phyloP scores from a whole-genome alignment of 1,140 invertebrate species.

The Eurytemora carolleeae region DNA sequence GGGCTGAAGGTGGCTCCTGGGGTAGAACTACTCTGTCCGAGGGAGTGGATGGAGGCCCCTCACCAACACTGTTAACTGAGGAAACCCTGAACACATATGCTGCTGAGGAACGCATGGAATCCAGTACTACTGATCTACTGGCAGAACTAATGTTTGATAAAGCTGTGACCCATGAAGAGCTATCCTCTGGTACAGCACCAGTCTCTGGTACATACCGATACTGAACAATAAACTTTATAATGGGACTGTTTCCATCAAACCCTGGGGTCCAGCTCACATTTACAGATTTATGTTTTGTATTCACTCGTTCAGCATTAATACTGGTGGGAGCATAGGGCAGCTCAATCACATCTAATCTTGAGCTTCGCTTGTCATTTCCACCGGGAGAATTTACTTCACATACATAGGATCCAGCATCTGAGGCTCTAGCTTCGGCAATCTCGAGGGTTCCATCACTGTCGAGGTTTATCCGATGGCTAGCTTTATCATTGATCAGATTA shows the following conservation, averaged over 20 bases:
- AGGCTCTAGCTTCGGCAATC: slow-evolving; percentile 28
- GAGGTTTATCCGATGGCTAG: slow-evolving; percentile 22
- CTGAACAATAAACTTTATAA: slow-evolving; percentile 79
- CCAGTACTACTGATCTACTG: slow-evolving; percentile 47
- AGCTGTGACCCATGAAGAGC: not conserved
- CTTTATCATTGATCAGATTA: slow-evolving; percentile 16
- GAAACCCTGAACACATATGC: slow-evolving; percentile 88
- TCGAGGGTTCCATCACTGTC: slow-evolving; percentile 27
- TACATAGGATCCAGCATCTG: slow-evolving; percentile 30
- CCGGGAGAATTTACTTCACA: slow-evolving; percentile 33
- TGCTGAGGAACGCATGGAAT: slow-evolving; percentile 72
- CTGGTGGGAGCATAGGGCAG: slow-evolving; percentile 75
- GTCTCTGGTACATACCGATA: slow-evolving; percentile 47
- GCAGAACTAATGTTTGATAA: slow-evolving; percentile 25
- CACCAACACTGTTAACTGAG: slow-evolving; percentile 83
- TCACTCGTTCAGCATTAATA: slow-evolving; percentile 44
- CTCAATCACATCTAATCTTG: slow-evolving; percentile 69
- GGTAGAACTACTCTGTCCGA: slow-evolving; percentile 69
- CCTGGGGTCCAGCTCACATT: slow-evolving; percentile 83
- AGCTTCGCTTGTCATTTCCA: slow-evolving; percentile 71
- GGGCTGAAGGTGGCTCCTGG: slow-evolving; percentile 77
- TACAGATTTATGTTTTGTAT: slow-evolving; percentile 32
- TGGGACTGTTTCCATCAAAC: slow-evolving; percentile 90
- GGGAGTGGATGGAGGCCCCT: slow-evolving; percentile 66
- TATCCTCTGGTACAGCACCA: slow-evolving; percentile 6